Evolutionary conservation across 2,888 invertebrate species (phyloP), one percentile per base, ranked within the genome.

Genomic region (Blastobasis adustella): DNA sequence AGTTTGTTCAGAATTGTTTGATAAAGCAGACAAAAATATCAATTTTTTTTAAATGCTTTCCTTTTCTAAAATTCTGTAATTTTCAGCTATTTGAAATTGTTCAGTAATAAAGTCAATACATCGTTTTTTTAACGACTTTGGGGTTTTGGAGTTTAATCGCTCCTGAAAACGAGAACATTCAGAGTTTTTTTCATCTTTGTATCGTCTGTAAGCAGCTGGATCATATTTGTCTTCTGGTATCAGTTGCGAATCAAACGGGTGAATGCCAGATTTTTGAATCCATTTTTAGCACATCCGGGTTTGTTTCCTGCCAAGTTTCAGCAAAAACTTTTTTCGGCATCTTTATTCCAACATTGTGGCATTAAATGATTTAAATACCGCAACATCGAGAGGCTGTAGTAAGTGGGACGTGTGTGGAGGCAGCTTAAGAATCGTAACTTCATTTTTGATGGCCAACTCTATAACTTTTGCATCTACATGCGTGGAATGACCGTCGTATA

Each of bases 401-500:
- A 65, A 46, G 46, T 70, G 65, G 5, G 59, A 63, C 6, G 64
- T 61, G 49, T 73, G 69, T 36, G 70, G 63, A 41, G 71, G 69
- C 36, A 72, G 53, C 50, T 69, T 73, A 4, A 71, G 47, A 40
- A 70, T 65, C 6, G 53, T 57, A 8, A 62, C 50, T 5, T 54
- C 45, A 41, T 63, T 49, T 50, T 50, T 10, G 10, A 45, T 53
- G 10, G 60, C 62, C 10, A 50, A 39, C 41, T 44, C 38, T 7
- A 49, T 39, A 38, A 65, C 53, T 47, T 49, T 50, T 10, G 53
- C 10, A 49, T 51, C 51, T 10, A 71, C 51, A 53, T 63, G 69
- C 8, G 66, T 69, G 9, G 52, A 49, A 56, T 73, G 71, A 2
- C 73, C 71, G 53, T 71, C 71, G 49, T 67, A 69, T 40, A 73